phyloP scores from a whole-genome alignment of 2,797 vertebrate genomes.

The Alca torda region DNA sequence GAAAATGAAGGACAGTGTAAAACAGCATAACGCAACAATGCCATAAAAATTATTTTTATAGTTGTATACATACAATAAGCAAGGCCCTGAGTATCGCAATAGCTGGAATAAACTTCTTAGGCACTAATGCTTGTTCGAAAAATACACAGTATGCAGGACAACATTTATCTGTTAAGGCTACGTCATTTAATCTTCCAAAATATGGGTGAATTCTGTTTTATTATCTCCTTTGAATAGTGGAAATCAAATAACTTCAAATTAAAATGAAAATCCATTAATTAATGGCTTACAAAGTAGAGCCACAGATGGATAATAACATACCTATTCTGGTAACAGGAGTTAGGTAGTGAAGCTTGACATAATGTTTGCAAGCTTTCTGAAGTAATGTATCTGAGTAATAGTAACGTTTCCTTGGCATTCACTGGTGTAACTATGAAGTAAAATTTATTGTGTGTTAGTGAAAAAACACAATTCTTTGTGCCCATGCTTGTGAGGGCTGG shows the following conservation, averaged over 20 bases:
- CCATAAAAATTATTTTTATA: not conserved
- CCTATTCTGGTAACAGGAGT: not conserved
- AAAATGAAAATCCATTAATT: not conserved
- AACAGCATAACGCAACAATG: not conserved
- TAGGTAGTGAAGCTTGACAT: fast-evolving
- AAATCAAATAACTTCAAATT: not conserved
- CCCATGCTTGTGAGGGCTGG: not conserved
- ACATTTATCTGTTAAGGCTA: slow-evolving; percentile 23
- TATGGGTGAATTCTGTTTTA: not conserved
- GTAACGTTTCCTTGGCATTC: not conserved
- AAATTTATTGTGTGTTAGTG: not conserved
- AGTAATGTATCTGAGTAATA: not conserved
- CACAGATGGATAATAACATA: not conserved
- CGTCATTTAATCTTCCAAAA: not conserved
- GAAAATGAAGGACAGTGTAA: not conserved
- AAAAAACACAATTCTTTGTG: not conserved
- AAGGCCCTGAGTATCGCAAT: slow-evolving; percentile 57
- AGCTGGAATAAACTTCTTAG: slow-evolving; percentile 29
- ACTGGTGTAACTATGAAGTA: not conserved
- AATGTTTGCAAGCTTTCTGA: not conserved
- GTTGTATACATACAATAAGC: not conserved
- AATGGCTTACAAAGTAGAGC: not conserved
- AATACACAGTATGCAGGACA: slow-evolving; percentile 31
- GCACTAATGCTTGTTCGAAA: slow-evolving; percentile 41
- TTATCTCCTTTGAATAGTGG: not conserved